phyloP scores from a whole-genome alignment of 2,797 vertebrate species.

The Cirrhinus molitorella region DNA sequence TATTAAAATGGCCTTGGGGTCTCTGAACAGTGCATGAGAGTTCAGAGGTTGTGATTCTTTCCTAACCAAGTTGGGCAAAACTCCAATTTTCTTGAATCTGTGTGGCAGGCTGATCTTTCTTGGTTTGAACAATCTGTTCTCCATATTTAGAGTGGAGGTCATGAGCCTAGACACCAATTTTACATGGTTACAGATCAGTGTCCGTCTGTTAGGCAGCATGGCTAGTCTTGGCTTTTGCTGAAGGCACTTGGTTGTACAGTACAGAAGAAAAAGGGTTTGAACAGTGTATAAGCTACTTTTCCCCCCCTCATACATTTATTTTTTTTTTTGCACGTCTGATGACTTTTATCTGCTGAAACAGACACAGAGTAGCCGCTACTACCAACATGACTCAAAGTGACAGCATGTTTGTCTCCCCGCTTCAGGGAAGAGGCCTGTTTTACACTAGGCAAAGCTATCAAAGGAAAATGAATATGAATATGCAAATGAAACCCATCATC shows the following conservation, averaged over 20 bases:
- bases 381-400: constrained; percentile 66
- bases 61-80: constrained; percentile 19
- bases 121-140: constrained; percentile 65
- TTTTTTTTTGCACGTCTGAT: constrained; percentile 15
- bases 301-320: neutral
- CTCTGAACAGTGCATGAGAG: neutral
- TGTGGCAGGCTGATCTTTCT: constrained; percentile 52
- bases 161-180: constrained; percentile 45
- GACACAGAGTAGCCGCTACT: constrained; percentile 46
- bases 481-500: constrained; percentile 54
- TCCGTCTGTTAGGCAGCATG: constrained; percentile 20
- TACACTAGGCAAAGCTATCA: constrained; percentile 42
- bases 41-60: constrained; percentile 1
- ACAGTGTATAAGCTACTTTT: neutral
- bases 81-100: constrained; percentile 52
- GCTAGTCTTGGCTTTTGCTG: neutral
- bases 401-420: constrained; percentile 55
- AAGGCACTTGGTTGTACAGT: neutral
- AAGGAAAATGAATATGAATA: constrained; percentile 49
- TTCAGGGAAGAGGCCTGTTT: constrained; percentile 44
- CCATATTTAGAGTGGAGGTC: constrained; percentile 42
- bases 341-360: constrained; percentile 44
- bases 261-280: constrained; percentile 22
- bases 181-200: constrained; percentile 47
- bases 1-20: constrained; percentile 3